phyloP scores from a whole-genome alignment of 1,140 invertebrate genomes.

The Asobara japonica region DNA sequence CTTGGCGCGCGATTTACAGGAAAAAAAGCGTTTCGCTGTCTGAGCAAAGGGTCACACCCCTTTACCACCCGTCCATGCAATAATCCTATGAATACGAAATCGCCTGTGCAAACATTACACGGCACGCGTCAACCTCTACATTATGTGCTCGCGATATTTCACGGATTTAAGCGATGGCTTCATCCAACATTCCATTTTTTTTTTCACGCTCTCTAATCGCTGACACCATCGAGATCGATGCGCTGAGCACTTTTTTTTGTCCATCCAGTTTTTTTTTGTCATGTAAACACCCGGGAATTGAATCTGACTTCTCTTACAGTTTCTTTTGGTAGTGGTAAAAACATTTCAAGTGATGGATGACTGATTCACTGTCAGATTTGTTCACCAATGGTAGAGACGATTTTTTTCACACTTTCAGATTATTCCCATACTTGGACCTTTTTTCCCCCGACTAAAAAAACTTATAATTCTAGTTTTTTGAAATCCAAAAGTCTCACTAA shows the following conservation, averaged over 20 bases:
- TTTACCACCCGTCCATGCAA: conserved; percentile 26
- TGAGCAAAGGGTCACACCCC: conserved; percentile 44
- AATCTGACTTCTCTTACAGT: conserved; percentile 13
- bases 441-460: too few relatives aligned
- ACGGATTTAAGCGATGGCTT: conserved; percentile 57
- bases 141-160: conserved; percentile 64
- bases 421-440: too few relatives aligned
- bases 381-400: background rate
- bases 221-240: conserved; percentile 38
- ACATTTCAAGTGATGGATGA: background rate
- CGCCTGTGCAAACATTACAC: conserved; percentile 57
- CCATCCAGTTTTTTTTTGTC: background rate
- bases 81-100: conserved; percentile 65
- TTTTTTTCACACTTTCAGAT: background rate
- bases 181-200: conserved; percentile 47
- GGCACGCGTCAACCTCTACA: conserved; percentile 54
- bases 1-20: background rate
- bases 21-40: conserved; percentile 27
- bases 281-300: background rate
- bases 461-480: too few relatives aligned
- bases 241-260: background rate
- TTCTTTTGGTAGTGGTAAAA: background rate
- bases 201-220: conserved; percentile 49
- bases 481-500: too few relatives aligned
- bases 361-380: background rate